These are phyloP conservation scores for Ichneumoninae sp. DNA, from an alignment of 2,888 invertebrate species.

Conservation along the genomic window DNA sequence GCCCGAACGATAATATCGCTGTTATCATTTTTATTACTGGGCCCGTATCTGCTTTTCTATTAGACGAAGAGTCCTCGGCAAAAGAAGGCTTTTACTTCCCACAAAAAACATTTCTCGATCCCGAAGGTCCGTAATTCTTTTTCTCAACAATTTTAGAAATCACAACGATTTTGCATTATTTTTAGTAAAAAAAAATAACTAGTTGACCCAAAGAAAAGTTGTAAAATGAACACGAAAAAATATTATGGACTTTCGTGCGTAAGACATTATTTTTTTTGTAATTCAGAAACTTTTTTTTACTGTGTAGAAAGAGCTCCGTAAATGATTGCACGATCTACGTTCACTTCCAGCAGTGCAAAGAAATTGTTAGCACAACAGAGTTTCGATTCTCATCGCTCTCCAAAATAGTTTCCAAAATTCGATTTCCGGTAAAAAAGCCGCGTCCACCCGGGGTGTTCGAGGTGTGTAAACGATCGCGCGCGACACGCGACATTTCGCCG, in stretches of 20 bases:
- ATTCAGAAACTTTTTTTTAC: too few species aligned
- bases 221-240: too few species aligned
- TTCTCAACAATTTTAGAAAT: too few species aligned
- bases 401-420: not conserved
- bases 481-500: slow-evolving; percentile 34
- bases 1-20: slow-evolving; percentile 50
- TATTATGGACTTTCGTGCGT: too few species aligned
- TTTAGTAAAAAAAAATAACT: too few species aligned
- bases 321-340: slow-evolving; percentile 19
- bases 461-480: slow-evolving; percentile 24
- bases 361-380: not conserved
- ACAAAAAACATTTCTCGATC: too few species aligned
- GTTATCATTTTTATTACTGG: slow-evolving; percentile 53
- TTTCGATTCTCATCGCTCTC: slow-evolving; percentile 2
- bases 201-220: too few species aligned
- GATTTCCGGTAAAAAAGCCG: not conserved
- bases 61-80: slow-evolving; percentile 54
- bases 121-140: too few species aligned
- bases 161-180: too few species aligned
- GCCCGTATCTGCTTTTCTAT: slow-evolving; percentile 57
- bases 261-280: too few species aligned
- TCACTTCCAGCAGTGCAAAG: not conserved
- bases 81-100: not conserved
- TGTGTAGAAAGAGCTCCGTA: not conserved
- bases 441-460: not conserved